Base-by-base conservation (phyloP, 2,113 vertebrate genomes). In the Eclectus roratus region DNA sequence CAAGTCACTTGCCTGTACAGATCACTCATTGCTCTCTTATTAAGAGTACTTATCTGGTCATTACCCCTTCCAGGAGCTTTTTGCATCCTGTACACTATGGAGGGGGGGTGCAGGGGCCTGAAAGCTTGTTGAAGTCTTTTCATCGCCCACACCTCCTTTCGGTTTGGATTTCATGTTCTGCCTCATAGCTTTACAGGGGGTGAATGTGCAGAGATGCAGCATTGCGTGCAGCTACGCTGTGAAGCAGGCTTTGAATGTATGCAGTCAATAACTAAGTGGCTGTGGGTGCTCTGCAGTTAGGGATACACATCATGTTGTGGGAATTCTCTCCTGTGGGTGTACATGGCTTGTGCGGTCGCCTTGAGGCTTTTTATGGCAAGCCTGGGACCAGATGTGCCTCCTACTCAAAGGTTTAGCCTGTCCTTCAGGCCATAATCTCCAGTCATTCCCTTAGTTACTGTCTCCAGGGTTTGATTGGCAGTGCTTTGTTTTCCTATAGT, bases 401-500 rank as follows among this genome's bases (percentile, higher is more conserved):
- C 78, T 47, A 33, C n/a, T 77, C 35, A 25, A 47, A 68, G 33
- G 33, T 88, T 71, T 44, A 71, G 50, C 33, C 14, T 58, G 29
- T 52, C 77, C 64, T 79, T 92, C 37, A 73, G 82, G 66, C 66
- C 37, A 4, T 68, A 18, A 46, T 78, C 53, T 86, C 65, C 37
- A 82, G 65, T 56, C 72, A 28, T 69, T 58, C 50, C 17, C 43
- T 20, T 82, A 60, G 77, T 58, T 79, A 60, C 55, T 31, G 66
- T 74, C 66, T 87, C 49, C 46, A 70, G 72, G 72, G 52, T 87
- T 78, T 94, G 72, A 83, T 2, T 70, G 66, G 55, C 86, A 92
- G 61, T 21, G 61, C 71, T 82, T 92, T 89, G 58, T 89, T 94
- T 94, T 58, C 81, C 71, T 73, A 29, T 39, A 64, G 71, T 37